Conservation (phyloP, 2,113 vertebrate genomes). For the Gymnarchus niloticus region DNA sequence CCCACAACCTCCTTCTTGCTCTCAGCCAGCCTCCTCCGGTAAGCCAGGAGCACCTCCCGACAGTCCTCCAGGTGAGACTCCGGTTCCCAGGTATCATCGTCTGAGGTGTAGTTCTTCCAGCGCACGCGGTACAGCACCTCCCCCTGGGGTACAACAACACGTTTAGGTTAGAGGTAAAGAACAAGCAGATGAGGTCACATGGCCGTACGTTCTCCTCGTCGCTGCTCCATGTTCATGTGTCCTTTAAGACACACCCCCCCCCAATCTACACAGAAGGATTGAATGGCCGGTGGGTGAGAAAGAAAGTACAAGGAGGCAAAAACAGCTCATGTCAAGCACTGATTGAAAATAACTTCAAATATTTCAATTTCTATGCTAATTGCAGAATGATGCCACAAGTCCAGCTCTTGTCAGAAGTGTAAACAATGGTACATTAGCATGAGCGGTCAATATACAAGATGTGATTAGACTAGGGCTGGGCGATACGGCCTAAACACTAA, state of each 20-base stretch:
- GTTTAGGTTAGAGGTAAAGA: background rate
- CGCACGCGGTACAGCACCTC: constrained; percentile 85
- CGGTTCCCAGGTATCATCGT: constrained; percentile 97
- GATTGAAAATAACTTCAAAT: background rate
- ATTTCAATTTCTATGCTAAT: background rate
- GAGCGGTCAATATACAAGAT: background rate
- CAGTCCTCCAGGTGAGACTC: constrained; percentile 89
- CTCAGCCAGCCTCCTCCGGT: constrained; percentile 71
- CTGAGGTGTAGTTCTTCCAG: constrained; percentile 93
- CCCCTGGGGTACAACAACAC: constrained; percentile 61
- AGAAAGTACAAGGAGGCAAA: background rate
- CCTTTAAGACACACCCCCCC: too few relatives aligned
- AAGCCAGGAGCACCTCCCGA: constrained; percentile 86
- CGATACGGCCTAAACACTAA: too few relatives aligned
- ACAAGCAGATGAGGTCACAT: background rate
- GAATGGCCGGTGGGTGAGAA: background rate
- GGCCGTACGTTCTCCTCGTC: too few relatives aligned
- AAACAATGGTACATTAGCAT: background rate
- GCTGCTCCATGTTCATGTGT: too few relatives aligned
- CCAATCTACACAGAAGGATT: background rate
- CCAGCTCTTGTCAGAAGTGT: too few relatives aligned
- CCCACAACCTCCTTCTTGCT: constrained; percentile 72
- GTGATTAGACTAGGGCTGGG: background rate
- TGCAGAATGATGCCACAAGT: background rate
- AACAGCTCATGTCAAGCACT: background rate